Base-by-base conservation (phyloP, 92 coral and sea anemone species). In the Zoanthus sociatus region DNA sequence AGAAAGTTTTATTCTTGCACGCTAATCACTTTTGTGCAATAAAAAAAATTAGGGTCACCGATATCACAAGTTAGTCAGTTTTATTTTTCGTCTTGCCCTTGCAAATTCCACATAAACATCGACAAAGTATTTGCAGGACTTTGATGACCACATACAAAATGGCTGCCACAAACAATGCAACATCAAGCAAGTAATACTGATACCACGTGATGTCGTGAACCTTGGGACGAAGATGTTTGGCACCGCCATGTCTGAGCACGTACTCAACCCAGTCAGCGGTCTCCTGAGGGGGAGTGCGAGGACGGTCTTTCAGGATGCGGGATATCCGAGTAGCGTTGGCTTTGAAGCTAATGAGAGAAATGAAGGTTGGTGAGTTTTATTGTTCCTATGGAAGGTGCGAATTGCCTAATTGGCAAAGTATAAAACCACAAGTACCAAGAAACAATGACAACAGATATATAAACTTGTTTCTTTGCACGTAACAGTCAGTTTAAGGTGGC, bases 211-310 rank as follows among this genome's bases (percentile, higher is more conserved):
- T 77, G 63, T 91, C 77, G 81, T 83, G 76, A 88, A 91, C 93
- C 88, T 87, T 79, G 73, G 93, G 76, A 83, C 93, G 84, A 18
- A 91, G 91, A 68, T 91, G 93, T 17, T 31, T 88, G 54, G 84
- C 93, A 18, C 93, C 93, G 45, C 74, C 79, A 48, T 91, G 91
- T 63, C 93, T 83, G 82, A 87, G 73, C 54, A 91, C 89, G 75
- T 91, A 91, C 85, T 91, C 93, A 48, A 91, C 78, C 93, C 93
- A 91, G 82, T 91, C 93, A 77, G 79, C 91, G 73, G 93, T 42
- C 45, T 88, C 82, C 64, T 91, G 86, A 44, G 66, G 50, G 33
- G 90, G 86, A 1, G 81, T 54, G 7, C 55, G 86, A 15, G 71
- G 90, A 6, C 90, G 64, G 56, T 87, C 90, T 31, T 50, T 87